These are phyloP conservation scores for Sitophilus oryzae DNA, from an alignment of 1,140 invertebrate genomes.

Conservation along the genomic window DNA sequence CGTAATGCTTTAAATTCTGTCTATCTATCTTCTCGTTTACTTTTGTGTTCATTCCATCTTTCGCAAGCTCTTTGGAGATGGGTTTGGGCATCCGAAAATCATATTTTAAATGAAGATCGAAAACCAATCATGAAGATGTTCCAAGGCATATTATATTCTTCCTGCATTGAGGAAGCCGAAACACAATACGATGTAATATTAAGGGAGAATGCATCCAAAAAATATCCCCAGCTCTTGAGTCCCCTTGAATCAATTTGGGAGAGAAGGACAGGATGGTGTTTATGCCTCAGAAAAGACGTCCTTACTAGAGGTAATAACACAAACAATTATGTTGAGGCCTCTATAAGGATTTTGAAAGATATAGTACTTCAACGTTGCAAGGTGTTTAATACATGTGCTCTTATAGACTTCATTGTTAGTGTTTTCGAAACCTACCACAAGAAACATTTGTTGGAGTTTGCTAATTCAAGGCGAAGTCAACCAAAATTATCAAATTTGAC, in stretches of 20 bases:
- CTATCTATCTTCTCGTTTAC: not conserved
- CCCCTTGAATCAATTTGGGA: not conserved
- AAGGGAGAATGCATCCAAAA: too few species aligned
- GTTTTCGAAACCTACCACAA: conserved; percentile 1
- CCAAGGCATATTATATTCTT: too few species aligned
- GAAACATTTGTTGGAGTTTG: conserved; percentile 1
- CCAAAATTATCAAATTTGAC: conserved; percentile 3
- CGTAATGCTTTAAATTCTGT: conserved; percentile 1
- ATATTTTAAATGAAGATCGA: not conserved
- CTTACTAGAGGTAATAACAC: conserved; percentile 2
- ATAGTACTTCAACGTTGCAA: too few species aligned
- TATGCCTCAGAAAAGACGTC: conserved; percentile 1
- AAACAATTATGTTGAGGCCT: conserved; percentile 4
- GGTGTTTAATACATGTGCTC: conserved; percentile 2
- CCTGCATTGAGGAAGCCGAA: too few species aligned
- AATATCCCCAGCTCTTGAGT: not conserved
- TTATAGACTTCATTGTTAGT: not conserved
- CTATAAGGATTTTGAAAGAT: conserved; percentile 4
- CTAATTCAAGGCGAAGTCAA: conserved; percentile 1
- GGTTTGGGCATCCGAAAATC: conserved; percentile 2
- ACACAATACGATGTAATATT: not conserved
- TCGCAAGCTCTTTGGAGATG: too few species aligned
- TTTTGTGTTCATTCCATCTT: too few species aligned
- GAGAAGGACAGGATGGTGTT: conserved; percentile 1
- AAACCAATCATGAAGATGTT: conserved; percentile 2